Base-by-base conservation (phyloP, 2,888 invertebrate genomes). In the Mesorhabditis sp. region DNA sequence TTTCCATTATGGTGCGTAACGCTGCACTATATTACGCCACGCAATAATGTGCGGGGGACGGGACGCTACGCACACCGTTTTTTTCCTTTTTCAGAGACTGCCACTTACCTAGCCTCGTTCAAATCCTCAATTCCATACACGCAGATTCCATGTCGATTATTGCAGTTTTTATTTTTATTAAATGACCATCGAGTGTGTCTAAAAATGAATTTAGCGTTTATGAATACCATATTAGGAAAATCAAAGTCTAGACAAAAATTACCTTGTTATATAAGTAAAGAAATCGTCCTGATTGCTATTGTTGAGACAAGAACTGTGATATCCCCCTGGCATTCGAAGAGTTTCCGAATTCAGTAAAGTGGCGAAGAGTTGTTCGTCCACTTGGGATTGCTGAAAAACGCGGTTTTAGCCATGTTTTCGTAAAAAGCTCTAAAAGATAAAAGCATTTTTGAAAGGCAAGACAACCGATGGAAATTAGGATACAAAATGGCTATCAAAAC, bases 161-260 rank as follows among this genome's bases (percentile, higher is more conserved):
- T 50, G 58, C n/a, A n/a, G 10, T 50, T 50, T 13, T n/a, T 13
- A n/a, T 10, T 0, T 50, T n/a, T 10, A 50, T 50, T n/a, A n/a
- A 50, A 50, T 50, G 58, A 13, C 58, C 58, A 50, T n/a, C 58
- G 58, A 50, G 58, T 50, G 58, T 50, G 58, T 50, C 58, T 50
- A n/a, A 13, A 50, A 50, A 50, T 13, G 10, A n/a, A n/a, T 50
- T 13, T 13, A 50, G n/a, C 10, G 10, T 50, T 13, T 28, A 28
- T 28, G 28, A 28, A 28, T 28, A 28, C 28, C 28, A 28, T 28
- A 10, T 50, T 13, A 1, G 7, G 58, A n/a, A 10, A 13, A 13
- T 50, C n/a, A 13, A n/a, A n/a, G 7, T 13, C 7, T n/a, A 50
- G n/a, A n/a, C 7, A 50, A 50, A 50, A 50, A 2, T 50, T 50